Percentiles rank a stretch among this genome's conserved stretches.
phyloP scores from a whole-genome alignment of 1,140 invertebrate genomes.

The Lasaia peninsularis region DNA sequence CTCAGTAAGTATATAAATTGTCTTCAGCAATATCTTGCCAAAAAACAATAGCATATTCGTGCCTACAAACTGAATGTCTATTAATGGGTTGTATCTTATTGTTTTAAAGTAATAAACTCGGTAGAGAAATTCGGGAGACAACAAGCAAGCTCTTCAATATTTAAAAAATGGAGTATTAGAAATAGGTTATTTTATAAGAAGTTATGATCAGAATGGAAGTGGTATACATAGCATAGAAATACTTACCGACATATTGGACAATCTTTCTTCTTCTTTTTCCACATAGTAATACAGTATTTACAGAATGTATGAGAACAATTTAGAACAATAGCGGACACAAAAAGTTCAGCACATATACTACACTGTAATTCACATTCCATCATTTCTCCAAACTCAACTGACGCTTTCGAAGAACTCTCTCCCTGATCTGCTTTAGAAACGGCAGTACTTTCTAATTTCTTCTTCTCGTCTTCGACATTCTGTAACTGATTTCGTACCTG shows the following conservation, averaged over 20 bases:
- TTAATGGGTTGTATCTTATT: too few species aligned
- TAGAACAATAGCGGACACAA: slow-evolving; percentile 83
- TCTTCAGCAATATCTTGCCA: too few species aligned
- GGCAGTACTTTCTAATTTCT: slow-evolving; percentile 18
- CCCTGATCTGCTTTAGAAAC: not conserved
- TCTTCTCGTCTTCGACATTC: slow-evolving; percentile 70
- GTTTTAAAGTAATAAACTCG: too few species aligned
- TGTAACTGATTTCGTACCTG: slow-evolving; percentile 51
- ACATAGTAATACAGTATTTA: slow-evolving; percentile 83
- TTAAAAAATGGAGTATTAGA: too few species aligned
- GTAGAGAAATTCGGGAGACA: too few species aligned
- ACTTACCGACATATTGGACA: slow-evolving; percentile 85
- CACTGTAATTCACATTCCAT: slow-evolving; percentile 88
- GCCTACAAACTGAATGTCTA: too few species aligned
- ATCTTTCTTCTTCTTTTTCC: slow-evolving; percentile 84
- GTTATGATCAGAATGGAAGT: too few species aligned
- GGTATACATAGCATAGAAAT: too few species aligned
- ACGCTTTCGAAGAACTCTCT: slow-evolving; percentile 32
- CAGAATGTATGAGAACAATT: slow-evolving; percentile 90
- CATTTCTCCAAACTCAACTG: slow-evolving; percentile 80
- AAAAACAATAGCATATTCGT: too few species aligned
- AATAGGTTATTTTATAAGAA: too few species aligned
- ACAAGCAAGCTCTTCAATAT: too few species aligned
- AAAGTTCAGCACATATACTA: slow-evolving; percentile 87
- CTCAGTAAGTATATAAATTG: too few species aligned